Conservation (phyloP, 2,888 invertebrate species). For the Himalopsyche kuldschensis region DNA sequence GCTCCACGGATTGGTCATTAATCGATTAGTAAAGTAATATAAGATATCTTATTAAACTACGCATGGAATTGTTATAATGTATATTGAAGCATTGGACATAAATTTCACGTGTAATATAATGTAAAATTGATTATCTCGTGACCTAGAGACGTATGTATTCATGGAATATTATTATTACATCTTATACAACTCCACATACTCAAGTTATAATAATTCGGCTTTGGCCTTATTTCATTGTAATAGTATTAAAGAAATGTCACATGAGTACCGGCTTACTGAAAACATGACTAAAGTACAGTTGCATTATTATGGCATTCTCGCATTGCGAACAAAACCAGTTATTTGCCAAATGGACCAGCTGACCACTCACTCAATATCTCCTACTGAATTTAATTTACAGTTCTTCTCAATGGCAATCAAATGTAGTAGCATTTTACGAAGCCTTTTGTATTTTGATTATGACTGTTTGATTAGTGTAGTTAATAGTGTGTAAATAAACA, state of each 20-base stretch:
- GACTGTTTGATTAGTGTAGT: too few relatives aligned
- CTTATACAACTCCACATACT: too few relatives aligned
- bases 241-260: not conserved
- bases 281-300: not conserved
- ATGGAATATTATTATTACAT: too few relatives aligned
- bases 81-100: too few relatives aligned
- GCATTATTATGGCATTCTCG: not conserved
- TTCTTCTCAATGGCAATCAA: not conserved
- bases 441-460: not conserved
- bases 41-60: too few relatives aligned
- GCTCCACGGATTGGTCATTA: too few relatives aligned
- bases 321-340: not conserved
- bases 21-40: too few relatives aligned
- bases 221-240: not conserved
- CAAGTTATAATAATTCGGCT: not conserved
- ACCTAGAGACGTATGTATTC: too few relatives aligned
- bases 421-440: not conserved
- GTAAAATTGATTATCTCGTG: too few relatives aligned
- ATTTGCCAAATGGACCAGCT: not conserved
- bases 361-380: not conserved
- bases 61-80: too few relatives aligned
- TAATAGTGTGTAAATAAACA: too few relatives aligned
- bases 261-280: not conserved
- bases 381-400: not conserved
- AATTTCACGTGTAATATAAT: too few relatives aligned